Evolutionary conservation across 2,113 vertebrate species (phyloP).

Genomic region (Erinaceus europaeus): DNA sequence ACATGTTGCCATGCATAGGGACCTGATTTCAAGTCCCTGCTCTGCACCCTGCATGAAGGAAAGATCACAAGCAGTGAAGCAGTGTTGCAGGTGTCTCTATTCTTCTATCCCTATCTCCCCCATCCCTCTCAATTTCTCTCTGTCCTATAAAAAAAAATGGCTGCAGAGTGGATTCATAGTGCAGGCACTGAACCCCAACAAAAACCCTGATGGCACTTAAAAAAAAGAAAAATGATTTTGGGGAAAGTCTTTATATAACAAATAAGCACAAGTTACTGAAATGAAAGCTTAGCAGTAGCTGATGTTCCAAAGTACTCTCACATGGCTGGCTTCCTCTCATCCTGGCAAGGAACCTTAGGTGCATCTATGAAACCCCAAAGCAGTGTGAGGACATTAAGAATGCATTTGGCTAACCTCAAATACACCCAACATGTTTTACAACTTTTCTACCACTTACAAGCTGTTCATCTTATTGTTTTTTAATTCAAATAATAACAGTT

Average conservation of each 20-base stretch:
- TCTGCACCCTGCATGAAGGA: too few relatives aligned
- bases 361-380: not conserved
- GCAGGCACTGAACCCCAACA: too few relatives aligned
- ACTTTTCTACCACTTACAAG: not conserved
- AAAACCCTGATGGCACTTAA: too few relatives aligned
- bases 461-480: not conserved
- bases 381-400: not conserved
- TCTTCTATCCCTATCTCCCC: too few relatives aligned
- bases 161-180: too few relatives aligned
- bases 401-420: too few relatives aligned
- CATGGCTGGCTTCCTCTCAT: not conserved
- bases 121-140: too few relatives aligned
- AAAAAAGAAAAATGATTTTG: not conserved
- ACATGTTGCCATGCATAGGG: too few relatives aligned
- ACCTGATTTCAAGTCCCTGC: too few relatives aligned
- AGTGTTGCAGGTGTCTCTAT: too few relatives aligned
- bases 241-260: not conserved
- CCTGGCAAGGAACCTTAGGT: accelerated
- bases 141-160: too few relatives aligned
- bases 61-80: too few relatives aligned
- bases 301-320: not conserved
- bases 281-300: accelerated
- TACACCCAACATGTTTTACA: not conserved
- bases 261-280: not conserved
- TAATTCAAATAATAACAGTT: not conserved